Base-by-base conservation (phyloP, 2,888 invertebrate species). In the Venusia cambrica region DNA sequence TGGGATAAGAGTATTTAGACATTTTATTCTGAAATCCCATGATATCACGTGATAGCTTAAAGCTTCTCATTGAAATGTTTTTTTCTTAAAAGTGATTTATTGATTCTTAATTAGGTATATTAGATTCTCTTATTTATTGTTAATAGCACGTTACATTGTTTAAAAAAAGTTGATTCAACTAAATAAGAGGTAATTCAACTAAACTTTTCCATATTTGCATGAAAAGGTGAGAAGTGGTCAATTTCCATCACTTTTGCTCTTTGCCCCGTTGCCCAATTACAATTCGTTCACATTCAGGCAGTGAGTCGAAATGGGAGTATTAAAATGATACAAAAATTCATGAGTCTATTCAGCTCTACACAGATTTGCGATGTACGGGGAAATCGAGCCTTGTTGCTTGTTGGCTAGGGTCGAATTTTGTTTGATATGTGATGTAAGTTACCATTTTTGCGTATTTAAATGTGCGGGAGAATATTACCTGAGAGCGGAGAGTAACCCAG, bases 401-500 rank as follows among this genome's bases (percentile, higher is more conserved):
- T 0, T 3, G 0, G 1, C 17, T 51, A 61, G 40, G 30, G 56
- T 54, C 36, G 17, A 40, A 39, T 52, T 48, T 49, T 19, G 28
- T 20, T 25, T 51, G 40, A 25, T n/a, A 7, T 11, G 5, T 25
- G 2, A 10, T 30, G 34, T 19, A 24, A 40, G 25, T 30, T 44
- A 32, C 36, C 35, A 48, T 51, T 47, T 64, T 57, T 61, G 38
- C 35, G 51, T 51, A 37, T 45, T 35, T 39, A 44, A 50, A 43
- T 35, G 39, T 45, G 47, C 48, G 55, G 62, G 50, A 64, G 71
- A 68, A 68, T 70, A 66, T 73, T 62, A 68, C 57, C 54, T 59
- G 64, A 61, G 68, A 71, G 57, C 54, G 59, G 64, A 61, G 68
- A 71, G 69, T 74, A 61, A 73, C 72, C 62, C 73, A 77, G 72